These are phyloP conservation scores for Eristalis tenax DNA, from an alignment of 2,888 invertebrate genomes.

Conservation along the genomic window DNA sequence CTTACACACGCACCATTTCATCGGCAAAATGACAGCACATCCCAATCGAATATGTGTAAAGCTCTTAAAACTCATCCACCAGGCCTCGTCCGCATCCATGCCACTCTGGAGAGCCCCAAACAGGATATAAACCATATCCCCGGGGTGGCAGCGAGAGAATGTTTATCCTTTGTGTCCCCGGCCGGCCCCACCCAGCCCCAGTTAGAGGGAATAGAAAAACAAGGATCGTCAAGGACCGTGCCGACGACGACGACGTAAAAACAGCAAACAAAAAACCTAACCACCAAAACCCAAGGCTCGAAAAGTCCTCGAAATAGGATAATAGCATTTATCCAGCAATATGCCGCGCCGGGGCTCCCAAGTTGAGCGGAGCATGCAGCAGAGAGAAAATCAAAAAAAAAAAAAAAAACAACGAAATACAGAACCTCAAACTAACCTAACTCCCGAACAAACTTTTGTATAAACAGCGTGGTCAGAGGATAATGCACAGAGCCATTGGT, in stretches of 20 bases:
- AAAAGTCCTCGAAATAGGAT: constrained; percentile 65
- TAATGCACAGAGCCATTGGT: constrained; percentile 56
- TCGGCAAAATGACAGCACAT: constrained; percentile 38
- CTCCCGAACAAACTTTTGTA: constrained; percentile 61
- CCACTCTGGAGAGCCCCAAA: constrained; percentile 10
- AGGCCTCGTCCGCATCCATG: background rate
- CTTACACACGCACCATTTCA: constrained; percentile 26
- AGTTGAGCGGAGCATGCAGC: background rate
- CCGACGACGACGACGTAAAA: constrained; percentile 41
- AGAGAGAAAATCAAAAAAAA: background rate
- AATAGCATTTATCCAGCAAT: constrained; percentile 68
- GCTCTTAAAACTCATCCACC: constrained; percentile 54
- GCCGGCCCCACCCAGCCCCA: background rate
- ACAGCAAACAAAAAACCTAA: constrained; percentile 10
- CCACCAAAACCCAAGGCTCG: constrained; percentile 35
- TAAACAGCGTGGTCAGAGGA: constrained; percentile 65
- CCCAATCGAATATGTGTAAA: constrained; percentile 67
- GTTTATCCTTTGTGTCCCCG: constrained; percentile 29
- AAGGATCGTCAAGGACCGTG: constrained; percentile 48
- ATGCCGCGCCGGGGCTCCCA: constrained; percentile 46
- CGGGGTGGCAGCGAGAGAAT: constrained; percentile 24
- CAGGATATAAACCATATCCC: constrained; percentile 43
- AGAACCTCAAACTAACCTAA: constrained; percentile 56
- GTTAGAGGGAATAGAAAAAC: constrained; percentile 38
- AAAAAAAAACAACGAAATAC: background rate